Conservation (phyloP, 2,888 invertebrate genomes). For the Byasa hedistus region DNA sequence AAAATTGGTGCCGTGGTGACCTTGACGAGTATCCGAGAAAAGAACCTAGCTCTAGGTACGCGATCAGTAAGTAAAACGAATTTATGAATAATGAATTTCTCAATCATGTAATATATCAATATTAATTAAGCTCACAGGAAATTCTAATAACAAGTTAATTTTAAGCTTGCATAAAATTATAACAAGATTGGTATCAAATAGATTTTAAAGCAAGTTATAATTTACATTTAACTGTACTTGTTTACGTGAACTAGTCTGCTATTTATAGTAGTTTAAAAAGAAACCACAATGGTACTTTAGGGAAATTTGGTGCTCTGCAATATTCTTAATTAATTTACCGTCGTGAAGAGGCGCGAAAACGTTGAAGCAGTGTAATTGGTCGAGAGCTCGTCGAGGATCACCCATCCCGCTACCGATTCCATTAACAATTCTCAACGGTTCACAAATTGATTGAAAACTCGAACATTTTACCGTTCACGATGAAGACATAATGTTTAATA, state of each 20-base stretch:
- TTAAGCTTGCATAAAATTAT: not conserved
- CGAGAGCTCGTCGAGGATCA: constrained; percentile 21
- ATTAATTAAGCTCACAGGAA: not conserved
- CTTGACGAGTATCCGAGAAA: not conserved
- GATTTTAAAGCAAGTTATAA: not conserved
- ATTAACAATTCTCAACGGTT: constrained; percentile 29
- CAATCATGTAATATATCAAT: too few relatives aligned
- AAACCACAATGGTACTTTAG: not conserved
- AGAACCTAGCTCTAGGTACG: too few relatives aligned
- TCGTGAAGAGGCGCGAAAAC: constrained; percentile 38
- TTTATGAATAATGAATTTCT: too few relatives aligned
- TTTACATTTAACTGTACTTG: not conserved
- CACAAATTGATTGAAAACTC: constrained; percentile 23
- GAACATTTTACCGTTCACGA: constrained; percentile 13
- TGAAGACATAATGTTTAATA: constrained; percentile 11
- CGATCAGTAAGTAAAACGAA: too few relatives aligned
- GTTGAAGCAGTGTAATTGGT: constrained; percentile 32
- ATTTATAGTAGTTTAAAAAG: not conserved
- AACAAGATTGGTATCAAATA: not conserved
- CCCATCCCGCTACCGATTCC: constrained; percentile 22
- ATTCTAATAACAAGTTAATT: not conserved
- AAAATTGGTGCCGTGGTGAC: too few relatives aligned
- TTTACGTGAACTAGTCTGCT: not conserved
- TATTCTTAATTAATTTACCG: constrained; percentile 42
- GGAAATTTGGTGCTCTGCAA: constrained; percentile 32